Evolutionary conservation across 2,797 vertebrate species (phyloP).

Genomic region (Hipposideros larvatus): DNA sequence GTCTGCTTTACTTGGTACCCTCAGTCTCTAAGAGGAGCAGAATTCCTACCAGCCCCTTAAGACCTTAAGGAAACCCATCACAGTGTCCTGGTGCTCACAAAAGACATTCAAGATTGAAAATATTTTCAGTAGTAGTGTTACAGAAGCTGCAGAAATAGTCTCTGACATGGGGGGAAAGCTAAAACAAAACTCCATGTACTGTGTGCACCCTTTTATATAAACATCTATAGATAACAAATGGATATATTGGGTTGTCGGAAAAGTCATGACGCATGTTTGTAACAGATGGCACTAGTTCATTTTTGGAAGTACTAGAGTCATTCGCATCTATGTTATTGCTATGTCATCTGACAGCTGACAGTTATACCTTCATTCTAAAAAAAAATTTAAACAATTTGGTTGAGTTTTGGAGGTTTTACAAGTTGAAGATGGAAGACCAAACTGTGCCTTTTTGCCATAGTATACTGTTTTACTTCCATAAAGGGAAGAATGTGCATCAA

Average conservation of each 20-base stretch:
- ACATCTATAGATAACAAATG: background rate
- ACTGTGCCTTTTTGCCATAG: no score
- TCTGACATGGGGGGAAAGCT: background rate
- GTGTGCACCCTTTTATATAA: background rate
- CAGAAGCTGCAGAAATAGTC: conserved; percentile 8
- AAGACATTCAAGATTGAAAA: background rate
- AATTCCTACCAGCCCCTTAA: background rate
- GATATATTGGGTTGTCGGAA: background rate
- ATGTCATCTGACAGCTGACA: no score
- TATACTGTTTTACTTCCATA: no score
- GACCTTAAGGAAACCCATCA: background rate
- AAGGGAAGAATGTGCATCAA: no score
- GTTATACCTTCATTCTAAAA: no score
- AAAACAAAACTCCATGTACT: background rate
- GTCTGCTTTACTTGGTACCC: background rate
- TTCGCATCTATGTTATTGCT: no score
- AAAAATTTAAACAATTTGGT: no score
- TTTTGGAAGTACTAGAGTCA: no score
- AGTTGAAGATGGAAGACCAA: no score
- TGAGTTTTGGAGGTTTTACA: no score
- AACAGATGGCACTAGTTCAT: no score
- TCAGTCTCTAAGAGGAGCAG: background rate
- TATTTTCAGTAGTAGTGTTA: conserved; percentile 18
- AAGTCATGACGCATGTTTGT: no score
- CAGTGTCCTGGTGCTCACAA: background rate